These are phyloP conservation scores for Psittacara wagleri DNA, from an alignment of 2,113 vertebrate genomes.

Conservation along the genomic window DNA sequence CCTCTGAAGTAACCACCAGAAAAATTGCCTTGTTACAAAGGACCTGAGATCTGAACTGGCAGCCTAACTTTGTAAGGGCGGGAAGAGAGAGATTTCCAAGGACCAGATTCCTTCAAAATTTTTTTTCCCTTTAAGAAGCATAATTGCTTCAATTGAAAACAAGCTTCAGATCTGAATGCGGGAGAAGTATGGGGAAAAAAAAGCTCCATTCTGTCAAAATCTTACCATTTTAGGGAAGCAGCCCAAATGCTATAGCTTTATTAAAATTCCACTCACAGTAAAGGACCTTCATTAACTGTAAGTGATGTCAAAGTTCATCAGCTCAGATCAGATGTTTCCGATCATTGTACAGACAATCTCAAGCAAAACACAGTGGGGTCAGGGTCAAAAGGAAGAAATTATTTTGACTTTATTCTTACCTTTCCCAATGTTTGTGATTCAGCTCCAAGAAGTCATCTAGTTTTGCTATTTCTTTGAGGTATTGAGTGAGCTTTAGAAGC, in stretches of 20 bases:
- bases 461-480: constrained; percentile 97
- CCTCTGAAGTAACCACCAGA: background rate
- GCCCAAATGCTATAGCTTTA: background rate
- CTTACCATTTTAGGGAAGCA: background rate
- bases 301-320: background rate
- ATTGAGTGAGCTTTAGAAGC: constrained; percentile 95
- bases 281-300: background rate
- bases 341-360: background rate
- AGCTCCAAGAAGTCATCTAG: constrained; percentile 93
- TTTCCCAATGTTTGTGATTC: constrained; percentile 99
- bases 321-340: background rate
- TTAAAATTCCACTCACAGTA: background rate
- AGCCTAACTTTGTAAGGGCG: background rate
- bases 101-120: background rate
- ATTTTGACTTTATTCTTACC: constrained; percentile 73
- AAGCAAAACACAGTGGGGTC: background rate
- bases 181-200: background rate
- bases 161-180: background rate
- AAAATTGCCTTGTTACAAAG: background rate
- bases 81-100: background rate
- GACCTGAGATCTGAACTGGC: background rate
- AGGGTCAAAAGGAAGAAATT: background rate
- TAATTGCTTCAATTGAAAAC: background rate
- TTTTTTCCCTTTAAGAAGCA: background rate
- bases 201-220: background rate